phyloP scores from a whole-genome alignment of 2,888 invertebrate species.

The Papilio elwesi region DNA sequence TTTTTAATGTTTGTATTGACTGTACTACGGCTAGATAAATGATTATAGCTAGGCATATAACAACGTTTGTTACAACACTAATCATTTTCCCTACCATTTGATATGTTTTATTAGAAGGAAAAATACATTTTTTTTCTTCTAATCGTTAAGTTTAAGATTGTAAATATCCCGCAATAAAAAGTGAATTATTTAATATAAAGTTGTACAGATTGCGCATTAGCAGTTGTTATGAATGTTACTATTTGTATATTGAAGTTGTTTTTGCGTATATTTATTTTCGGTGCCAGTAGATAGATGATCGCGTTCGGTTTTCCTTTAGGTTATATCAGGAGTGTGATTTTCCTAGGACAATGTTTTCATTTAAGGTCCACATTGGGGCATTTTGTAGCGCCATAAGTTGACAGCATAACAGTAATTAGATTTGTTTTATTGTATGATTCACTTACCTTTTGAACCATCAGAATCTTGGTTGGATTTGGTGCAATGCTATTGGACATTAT shows the following conservation, averaged over 20 bases:
- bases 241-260: constrained; percentile 54
- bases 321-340: constrained; percentile 49
- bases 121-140: constrained; percentile 31
- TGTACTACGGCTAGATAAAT: constrained; percentile 29
- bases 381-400: constrained; percentile 20
- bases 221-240: constrained; percentile 66
- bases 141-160: constrained; percentile 60
- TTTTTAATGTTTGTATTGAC: constrained; percentile 33
- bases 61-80: constrained; percentile 29
- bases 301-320: constrained; percentile 45
- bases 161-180: constrained; percentile 67
- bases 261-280: constrained; percentile 57
- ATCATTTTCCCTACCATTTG: constrained; percentile 18
- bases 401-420: not conserved
- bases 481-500: not conserved
- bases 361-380: constrained; percentile 4
- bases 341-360: constrained; percentile 20
- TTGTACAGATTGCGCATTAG: constrained; percentile 70
- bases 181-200: constrained; percentile 67
- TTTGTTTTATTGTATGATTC: not conserved
- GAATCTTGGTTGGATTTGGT: not conserved
- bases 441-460: not conserved
- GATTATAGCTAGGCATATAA: constrained; percentile 32
- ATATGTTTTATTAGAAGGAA: constrained; percentile 33
- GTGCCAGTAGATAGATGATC: constrained; percentile 53